A percentile compares a stretch with the other conserved stretches of the same genome.
phyloP scores from a whole-genome alignment of 35 echinoderm and acorn worm genomes.

The Nesometra sesokonis region DNA sequence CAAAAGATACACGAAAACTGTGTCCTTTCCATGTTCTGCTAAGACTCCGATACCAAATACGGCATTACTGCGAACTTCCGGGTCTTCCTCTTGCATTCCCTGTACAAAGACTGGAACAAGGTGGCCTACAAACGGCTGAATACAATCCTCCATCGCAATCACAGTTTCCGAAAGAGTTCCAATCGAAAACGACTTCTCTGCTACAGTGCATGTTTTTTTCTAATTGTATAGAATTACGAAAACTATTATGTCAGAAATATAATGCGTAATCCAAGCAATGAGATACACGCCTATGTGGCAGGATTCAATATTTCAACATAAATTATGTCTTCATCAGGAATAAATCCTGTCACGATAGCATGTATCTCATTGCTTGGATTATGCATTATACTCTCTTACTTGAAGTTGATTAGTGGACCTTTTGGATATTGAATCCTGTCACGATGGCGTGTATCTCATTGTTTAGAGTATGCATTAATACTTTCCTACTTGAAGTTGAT shows the following conservation, averaged over 20 bases:
- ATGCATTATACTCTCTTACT: no score
- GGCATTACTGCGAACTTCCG: slow-evolving; percentile 83
- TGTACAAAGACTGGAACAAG: slow-evolving; percentile 58
- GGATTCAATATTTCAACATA: no score
- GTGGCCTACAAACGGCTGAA: slow-evolving; percentile 57
- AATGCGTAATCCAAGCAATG: not conserved
- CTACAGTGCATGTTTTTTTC: slow-evolving; percentile 61
- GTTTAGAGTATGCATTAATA: no score
- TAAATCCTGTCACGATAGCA: no score
- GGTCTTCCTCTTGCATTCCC: slow-evolving; percentile 58
- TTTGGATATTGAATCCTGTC: no score
- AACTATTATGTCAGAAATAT: not conserved
- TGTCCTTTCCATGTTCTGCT: slow-evolving; percentile 62
- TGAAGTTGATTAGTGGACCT: no score
- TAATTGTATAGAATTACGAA: not conserved
- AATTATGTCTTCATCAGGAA: no score
- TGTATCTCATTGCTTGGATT: no score
- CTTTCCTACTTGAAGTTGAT: no score
- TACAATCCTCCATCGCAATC: slow-evolving; percentile 44
- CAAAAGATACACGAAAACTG: not conserved
- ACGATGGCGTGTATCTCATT: no score
- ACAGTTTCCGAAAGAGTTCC: slow-evolving; percentile 78
- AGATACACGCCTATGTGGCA: not conserved
- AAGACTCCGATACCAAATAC: slow-evolving; percentile 83
- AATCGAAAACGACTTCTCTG: slow-evolving; percentile 88